Conservation (phyloP, 2,113 vertebrate species). For the Nesospiza acunhae region DNA sequence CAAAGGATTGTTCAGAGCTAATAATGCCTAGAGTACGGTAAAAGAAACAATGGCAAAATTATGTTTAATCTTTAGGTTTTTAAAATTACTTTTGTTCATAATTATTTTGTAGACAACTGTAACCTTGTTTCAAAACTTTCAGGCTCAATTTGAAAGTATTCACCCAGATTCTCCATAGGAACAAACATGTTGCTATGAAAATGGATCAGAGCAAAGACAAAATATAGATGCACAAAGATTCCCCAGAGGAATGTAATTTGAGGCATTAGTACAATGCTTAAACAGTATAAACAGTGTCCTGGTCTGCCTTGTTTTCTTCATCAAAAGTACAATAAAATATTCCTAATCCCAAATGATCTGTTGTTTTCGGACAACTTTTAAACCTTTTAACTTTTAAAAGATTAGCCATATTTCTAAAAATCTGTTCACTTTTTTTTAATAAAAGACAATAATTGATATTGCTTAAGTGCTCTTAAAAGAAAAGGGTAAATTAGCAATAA, state of each 20-base stretch:
- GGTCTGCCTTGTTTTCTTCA: neutral
- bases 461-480: neutral
- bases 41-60: neutral
- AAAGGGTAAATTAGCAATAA: neutral
- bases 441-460: neutral
- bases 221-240: slow-evolving; percentile 59
- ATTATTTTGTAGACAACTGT: slow-evolving; percentile 20
- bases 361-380: neutral
- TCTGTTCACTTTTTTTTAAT: neutral
- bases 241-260: slow-evolving; percentile 42
- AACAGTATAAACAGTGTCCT: neutral
- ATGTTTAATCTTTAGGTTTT: neutral
- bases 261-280: slow-evolving; percentile 3
- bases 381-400: neutral
- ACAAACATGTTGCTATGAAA: slow-evolving; percentile 72
- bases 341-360: neutral
- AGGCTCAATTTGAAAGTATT: slow-evolving; percentile 57
- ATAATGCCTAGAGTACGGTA: neutral
- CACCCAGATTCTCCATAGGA: slow-evolving; percentile 58
- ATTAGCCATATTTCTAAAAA: neutral
- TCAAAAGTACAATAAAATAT: neutral
- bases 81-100: neutral
- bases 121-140: slow-evolving; percentile 49
- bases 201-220: slow-evolving; percentile 54
- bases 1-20: slow-evolving; percentile 3